phyloP scores from a whole-genome alignment of 2,797 vertebrate genomes.

The Amazona ochrocephala region DNA sequence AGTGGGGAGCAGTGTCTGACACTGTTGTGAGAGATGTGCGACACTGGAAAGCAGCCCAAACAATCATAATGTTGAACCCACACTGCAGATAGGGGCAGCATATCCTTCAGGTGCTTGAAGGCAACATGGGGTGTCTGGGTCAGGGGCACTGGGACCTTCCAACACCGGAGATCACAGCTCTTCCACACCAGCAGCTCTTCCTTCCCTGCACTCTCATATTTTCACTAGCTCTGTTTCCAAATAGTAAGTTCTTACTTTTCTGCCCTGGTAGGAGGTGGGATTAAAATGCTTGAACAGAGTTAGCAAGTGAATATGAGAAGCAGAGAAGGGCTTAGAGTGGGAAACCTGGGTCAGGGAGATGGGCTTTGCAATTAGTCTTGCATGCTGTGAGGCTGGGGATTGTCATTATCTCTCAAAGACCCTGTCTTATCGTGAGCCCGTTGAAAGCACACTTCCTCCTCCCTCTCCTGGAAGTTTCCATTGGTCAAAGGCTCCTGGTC shows the following conservation, averaged over 20 bases:
- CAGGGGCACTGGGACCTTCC: not conserved
- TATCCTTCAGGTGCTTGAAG: not conserved
- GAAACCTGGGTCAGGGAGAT: not conserved
- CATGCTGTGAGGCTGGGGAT: not conserved
- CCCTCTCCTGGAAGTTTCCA: not conserved
- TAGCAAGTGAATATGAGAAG: conserved; percentile 24
- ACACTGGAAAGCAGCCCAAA: not conserved
- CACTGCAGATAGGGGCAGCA: not conserved
- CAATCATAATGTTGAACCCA: rapidly evolving
- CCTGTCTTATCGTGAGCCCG: not conserved
- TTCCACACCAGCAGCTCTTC: not conserved
- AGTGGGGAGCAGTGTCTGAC: not conserved
- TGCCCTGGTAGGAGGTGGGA: not conserved
- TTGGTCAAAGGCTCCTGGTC: not conserved
- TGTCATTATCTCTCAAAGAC: conserved; percentile 19
- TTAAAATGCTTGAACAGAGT: conserved; percentile 44
- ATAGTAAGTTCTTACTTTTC: not conserved
- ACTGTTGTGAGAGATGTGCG: not conserved
- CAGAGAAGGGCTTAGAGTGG: conserved; percentile 8
- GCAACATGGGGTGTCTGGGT: not conserved
- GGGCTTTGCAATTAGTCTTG: conserved; percentile 59
- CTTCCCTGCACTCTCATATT: not conserved
- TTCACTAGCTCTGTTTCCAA: not conserved
- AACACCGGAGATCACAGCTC: not conserved
- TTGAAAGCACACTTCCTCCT: not conserved